Percentiles rank a stretch among this genome's conserved stretches.
Conservation (phyloP, 2,113 vertebrate genomes). For the Prionailurus viverrinus region DNA sequence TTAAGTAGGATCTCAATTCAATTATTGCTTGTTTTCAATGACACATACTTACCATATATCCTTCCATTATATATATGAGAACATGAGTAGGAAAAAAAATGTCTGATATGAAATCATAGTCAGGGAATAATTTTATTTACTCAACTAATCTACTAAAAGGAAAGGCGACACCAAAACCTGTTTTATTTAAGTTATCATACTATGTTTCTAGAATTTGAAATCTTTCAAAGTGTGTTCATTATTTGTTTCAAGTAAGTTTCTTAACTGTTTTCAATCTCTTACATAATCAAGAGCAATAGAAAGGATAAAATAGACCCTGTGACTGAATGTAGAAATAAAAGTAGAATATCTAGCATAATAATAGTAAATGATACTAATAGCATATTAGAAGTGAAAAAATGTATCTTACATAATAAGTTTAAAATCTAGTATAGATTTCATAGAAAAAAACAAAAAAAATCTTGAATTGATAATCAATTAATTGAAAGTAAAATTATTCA, state of each 20-base stretch:
- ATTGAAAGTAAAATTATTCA: background rate
- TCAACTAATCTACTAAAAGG: background rate
- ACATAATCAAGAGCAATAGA: background rate
- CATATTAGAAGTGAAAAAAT: background rate
- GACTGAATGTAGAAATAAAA: background rate
- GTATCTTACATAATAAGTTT: background rate
- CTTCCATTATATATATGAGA: background rate
- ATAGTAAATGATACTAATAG: background rate
- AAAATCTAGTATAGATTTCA: background rate
- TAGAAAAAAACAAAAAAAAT: background rate
- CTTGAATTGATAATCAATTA: background rate
- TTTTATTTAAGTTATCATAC: background rate
- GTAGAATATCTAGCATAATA: background rate
- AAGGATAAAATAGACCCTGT: background rate
- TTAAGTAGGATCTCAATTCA: background rate
- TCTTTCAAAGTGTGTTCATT: background rate
- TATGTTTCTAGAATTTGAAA: background rate
- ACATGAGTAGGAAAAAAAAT: background rate
- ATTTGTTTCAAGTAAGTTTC: background rate
- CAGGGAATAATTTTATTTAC: background rate
- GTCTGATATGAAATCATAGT: background rate
- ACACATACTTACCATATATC: background rate
- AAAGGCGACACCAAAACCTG: background rate
- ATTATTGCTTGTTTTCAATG: background rate
- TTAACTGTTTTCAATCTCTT: background rate